phyloP scores from a whole-genome alignment of 2,797 vertebrate species.

The Galago senegalensis region DNA sequence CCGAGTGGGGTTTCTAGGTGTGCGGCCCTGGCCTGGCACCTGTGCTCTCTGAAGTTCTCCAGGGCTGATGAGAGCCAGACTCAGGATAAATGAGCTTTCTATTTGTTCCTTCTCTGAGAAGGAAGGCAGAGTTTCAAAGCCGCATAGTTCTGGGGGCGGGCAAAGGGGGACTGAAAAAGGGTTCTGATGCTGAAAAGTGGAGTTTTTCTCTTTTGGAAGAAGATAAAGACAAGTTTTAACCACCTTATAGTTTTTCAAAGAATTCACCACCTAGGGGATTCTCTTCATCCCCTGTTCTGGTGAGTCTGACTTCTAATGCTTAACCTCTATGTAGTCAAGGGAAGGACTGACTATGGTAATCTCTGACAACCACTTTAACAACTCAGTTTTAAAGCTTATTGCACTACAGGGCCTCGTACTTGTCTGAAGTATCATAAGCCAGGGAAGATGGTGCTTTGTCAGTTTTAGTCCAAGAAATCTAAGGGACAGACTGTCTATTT shows the following conservation, averaged over 20 bases:
- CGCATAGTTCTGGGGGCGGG: not conserved
- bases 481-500: not conserved
- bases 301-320: not conserved
- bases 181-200: constrained; percentile 6
- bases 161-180: not conserved
- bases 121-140: not conserved
- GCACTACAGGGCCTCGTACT: not conserved
- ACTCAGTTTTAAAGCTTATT: not conserved
- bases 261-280: not conserved
- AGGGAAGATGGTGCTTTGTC: not conserved
- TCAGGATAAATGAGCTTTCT: not conserved
- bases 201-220: constrained; percentile 7
- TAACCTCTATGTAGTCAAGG: not conserved
- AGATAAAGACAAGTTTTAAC: constrained; percentile 27
- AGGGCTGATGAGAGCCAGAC: constrained; percentile 38
- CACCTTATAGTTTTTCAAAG: not conserved
- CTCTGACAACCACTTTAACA: not conserved
- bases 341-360: not conserved
- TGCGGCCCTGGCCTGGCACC: constrained; percentile 66
- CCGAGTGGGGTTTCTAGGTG: constrained; percentile 61
- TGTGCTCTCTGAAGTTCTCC: not conserved
- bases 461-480: constrained; percentile 11
- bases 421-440: not conserved
- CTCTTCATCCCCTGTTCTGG: not conserved
- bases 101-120: not conserved